Percentiles rank a stretch among this genome's conserved stretches.
These are phyloP conservation scores for Pangasius krempfi DNA, from an alignment of 2,797 vertebrate species.

Conservation along the genomic window DNA sequence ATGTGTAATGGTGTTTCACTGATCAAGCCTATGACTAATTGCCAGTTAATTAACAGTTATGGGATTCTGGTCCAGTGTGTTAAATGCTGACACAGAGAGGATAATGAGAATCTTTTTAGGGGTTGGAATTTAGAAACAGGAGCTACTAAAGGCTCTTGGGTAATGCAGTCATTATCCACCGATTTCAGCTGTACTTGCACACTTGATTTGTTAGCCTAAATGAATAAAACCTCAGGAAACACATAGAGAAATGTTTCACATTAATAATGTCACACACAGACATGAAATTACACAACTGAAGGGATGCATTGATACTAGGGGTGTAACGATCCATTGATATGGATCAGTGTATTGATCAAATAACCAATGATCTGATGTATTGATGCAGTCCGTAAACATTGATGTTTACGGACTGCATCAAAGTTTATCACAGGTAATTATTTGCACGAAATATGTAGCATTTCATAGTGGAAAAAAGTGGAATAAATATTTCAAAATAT, in stretches of 20 bases:
- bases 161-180: not conserved
- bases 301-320: not conserved
- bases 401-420: too few species aligned
- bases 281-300: not conserved
- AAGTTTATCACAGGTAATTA: too few species aligned
- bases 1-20: slow-evolving; percentile 1
- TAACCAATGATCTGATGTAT: too few species aligned
- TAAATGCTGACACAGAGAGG: slow-evolving; percentile 14
- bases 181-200: not conserved
- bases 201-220: not conserved
- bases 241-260: not conserved
- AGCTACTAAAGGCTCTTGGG: not conserved
- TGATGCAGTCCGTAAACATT: too few species aligned
- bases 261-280: not conserved
- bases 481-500: too few species aligned
- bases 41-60: slow-evolving; percentile 11
- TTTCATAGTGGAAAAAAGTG: too few species aligned
- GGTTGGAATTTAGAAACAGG: not conserved
- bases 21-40: slow-evolving; percentile 18
- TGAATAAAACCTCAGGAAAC: not conserved
- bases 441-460: too few species aligned
- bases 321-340: too few species aligned
- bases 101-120: slow-evolving; percentile 1
- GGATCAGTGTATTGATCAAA: too few species aligned
- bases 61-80: slow-evolving; percentile 1